These are phyloP conservation scores for Drosophila fungiperda DNA, from an alignment of 2,888 invertebrate species.

Conservation along the genomic window DNA sequence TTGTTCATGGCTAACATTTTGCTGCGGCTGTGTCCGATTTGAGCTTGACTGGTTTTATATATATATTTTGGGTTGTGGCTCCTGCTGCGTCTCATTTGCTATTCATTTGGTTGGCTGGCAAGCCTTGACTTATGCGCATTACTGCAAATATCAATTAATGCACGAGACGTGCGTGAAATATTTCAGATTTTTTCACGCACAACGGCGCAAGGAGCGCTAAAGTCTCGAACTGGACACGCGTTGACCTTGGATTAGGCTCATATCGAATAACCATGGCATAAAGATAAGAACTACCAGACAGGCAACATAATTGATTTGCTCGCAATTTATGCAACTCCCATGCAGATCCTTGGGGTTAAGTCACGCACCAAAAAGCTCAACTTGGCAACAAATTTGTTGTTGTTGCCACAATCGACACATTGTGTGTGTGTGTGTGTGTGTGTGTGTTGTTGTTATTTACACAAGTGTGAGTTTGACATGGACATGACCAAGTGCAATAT, in stretches of 20 bases:
- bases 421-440: too few species aligned
- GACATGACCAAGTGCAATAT: conserved; percentile 57
- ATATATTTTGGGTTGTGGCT: conserved; percentile 20
- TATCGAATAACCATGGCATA: conserved; percentile 27
- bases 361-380: conserved; percentile 43
- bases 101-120: conserved; percentile 59
- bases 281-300: conserved; percentile 64
- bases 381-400: conserved; percentile 17
- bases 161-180: conserved; percentile 76
- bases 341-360: conserved; percentile 50
- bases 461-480: conserved; percentile 56
- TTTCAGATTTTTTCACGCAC: conserved; percentile 49
- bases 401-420: neutral
- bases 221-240: conserved; percentile 19
- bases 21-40: conserved; percentile 1
- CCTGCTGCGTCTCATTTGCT: conserved; percentile 56
- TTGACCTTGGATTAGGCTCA: conserved; percentile 64
- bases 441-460: conserved; percentile 10
- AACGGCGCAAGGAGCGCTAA: neutral
- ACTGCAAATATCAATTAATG: conserved; percentile 82
- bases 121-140: conserved; percentile 79
- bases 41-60: conserved; percentile 35
- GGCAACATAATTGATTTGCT: conserved; percentile 73
- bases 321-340: conserved; percentile 66
- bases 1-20: neutral